Percentiles rank a stretch among this genome's conserved stretches.
Evolutionary conservation across 1,140 invertebrate genomes (phyloP).

Genomic region (Amyelois transitella): DNA sequence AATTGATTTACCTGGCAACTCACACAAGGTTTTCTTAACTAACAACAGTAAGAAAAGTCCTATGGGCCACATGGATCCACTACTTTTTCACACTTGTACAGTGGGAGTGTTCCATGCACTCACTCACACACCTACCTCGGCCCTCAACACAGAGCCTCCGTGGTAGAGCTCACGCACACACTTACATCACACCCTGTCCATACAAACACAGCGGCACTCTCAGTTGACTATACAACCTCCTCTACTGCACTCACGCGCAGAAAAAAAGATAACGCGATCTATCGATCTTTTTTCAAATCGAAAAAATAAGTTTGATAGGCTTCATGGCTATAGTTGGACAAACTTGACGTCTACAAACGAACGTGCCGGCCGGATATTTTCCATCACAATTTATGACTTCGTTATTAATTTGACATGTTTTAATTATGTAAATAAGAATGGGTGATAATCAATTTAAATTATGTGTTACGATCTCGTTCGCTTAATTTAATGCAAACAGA

Average conservation of each 20-base stretch:
- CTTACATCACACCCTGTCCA: conserved; percentile 30
- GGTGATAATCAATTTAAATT: conserved; percentile 65
- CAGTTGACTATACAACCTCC: conserved; percentile 68
- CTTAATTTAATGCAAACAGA: conserved; percentile 67
- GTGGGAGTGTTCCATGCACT: conserved; percentile 61
- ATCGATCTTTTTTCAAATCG: conserved; percentile 68
- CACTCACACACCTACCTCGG: conserved; percentile 51
- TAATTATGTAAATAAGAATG: conserved; percentile 68
- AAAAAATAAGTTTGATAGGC: conserved; percentile 55
- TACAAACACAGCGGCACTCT: conserved; percentile 67
- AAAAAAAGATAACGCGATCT: conserved; percentile 71
- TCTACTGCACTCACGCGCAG: conserved; percentile 71
- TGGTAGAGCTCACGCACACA: conserved; percentile 50
- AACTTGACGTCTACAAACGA: conserved; percentile 54
- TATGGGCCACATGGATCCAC: conserved; percentile 27
- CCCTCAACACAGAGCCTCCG: conserved; percentile 47
- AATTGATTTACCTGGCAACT: too few relatives aligned
- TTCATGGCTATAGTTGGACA: conserved; percentile 56
- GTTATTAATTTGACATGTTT: conserved; percentile 68
- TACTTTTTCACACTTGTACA: conserved; percentile 47
- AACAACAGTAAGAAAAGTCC: background rate
- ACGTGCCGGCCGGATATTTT: conserved; percentile 45
- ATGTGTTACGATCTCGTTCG: conserved; percentile 50
- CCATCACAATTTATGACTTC: conserved; percentile 57
- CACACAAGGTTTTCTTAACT: background rate